Evolutionary conservation across 2,888 invertebrate species (phyloP).

Genomic region (Macrosiphum euphorbiae): DNA sequence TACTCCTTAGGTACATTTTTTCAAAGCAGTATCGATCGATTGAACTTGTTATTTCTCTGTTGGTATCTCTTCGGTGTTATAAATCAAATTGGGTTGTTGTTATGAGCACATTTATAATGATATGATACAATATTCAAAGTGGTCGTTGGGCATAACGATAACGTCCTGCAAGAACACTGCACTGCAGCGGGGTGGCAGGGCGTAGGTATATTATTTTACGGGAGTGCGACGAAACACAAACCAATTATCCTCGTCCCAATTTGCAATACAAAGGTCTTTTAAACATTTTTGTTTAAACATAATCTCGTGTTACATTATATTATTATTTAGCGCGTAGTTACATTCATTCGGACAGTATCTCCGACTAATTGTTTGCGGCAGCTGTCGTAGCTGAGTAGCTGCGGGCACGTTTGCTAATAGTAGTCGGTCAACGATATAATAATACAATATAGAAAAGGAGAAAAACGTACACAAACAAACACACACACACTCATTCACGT

Average conservation of each 20-base stretch:
- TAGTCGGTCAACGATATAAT: constrained; percentile 36
- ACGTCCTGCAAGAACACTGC: background rate
- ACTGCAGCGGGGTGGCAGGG: background rate
- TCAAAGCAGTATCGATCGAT: background rate
- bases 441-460: constrained; percentile 24
- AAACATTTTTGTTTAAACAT: constrained; percentile 5
- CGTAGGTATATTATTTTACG: background rate
- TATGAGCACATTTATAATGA: background rate
- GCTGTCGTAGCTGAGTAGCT: constrained; percentile 45
- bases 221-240: background rate
- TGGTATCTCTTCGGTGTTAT: background rate
- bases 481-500: background rate
- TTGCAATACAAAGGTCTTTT: background rate
- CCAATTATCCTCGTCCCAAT: constrained; percentile 6
- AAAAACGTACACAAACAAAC: background rate
- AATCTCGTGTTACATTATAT: background rate
- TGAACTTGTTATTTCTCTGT: background rate
- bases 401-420: constrained; percentile 43
- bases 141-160: background rate
- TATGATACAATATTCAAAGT: background rate
- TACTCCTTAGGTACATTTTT: background rate
- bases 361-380: constrained; percentile 43
- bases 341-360: constrained; percentile 39
- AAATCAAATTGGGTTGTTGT: background rate
- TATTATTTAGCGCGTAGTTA: constrained; percentile 11